Evolutionary conservation across 1,140 invertebrate species (phyloP), one percentile per base, ranked within the genome.

Genomic region (Oryzaephilus surinamensis): DNA sequence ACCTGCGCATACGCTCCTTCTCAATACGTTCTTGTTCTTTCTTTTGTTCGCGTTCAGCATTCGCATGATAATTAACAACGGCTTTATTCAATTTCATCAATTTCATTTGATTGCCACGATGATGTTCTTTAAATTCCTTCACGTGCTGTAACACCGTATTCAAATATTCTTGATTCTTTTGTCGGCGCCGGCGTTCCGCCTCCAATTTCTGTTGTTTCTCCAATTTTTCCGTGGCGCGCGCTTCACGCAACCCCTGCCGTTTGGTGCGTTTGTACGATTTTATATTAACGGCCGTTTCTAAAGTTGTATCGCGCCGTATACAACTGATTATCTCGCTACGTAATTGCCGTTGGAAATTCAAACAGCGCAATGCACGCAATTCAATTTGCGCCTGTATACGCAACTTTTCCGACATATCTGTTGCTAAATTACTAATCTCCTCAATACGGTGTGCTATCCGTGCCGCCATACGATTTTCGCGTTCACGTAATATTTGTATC

Each of bases 121-220:
- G 91, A 61, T 85, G 92, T 61, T 97, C 94, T 60, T 94, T 93
- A 58, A 98, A 92, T 60, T 98, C 95, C 71, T 96, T 97, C 55
- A 85, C 89, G 71, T 98, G 95, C 63, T 95, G 91, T 7, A 98
- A 63, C 11, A 99, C 88, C 15, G 91, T 90, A 54, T 81, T 87
- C 18, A 98, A 66, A 65, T 96, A 98, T 69, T 98, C 92, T 56
- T 91, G 83, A 65, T 92, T 94, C 62, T 97, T 97, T 60, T 97
- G 93, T 19, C 92, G 70, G 12, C 90, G 76, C 61, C 95, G 95
- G 13, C 90, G 76, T 66, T 99, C 95, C n/a, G 93, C 92, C 63
- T 99, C 95, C 27, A 97, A 65, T 67, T 97, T 55, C 94, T 97
- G 94, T 68, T 99, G 95, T 58, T 98, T 98, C 60, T 99, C 96